A percentile compares a stretch with the other conserved stretches of the same genome.
Evolutionary conservation across 2,888 invertebrate species (phyloP).

Genomic region (Diaphora mendica): DNA sequence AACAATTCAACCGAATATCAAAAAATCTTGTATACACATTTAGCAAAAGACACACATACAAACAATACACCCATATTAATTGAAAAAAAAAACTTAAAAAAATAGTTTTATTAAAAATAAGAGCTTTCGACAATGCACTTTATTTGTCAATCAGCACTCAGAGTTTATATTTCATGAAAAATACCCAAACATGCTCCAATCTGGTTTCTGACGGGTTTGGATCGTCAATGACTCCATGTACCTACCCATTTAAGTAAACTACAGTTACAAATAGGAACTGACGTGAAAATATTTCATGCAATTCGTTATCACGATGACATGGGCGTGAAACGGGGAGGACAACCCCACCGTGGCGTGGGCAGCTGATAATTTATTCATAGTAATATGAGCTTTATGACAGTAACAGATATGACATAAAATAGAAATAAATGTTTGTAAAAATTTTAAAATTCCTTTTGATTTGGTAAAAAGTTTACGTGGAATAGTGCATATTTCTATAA

Average conservation of each 20-base stretch:
- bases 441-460: neutral
- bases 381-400: neutral
- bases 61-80: too few species aligned
- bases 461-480: too few species aligned
- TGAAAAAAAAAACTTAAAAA: too few species aligned
- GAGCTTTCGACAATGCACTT: too few species aligned
- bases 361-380: conserved; percentile 5
- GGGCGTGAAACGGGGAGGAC: neutral
- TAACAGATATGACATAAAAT: neutral
- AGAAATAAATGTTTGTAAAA: neutral
- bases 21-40: too few species aligned
- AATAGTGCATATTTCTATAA: too few species aligned
- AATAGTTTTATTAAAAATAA: neutral
- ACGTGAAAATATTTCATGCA: conserved; percentile 10
- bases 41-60: too few species aligned
- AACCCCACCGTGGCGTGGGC: neutral
- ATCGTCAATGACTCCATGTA: neutral
- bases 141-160: neutral
- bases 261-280: conserved; percentile 12
- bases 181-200: neutral
- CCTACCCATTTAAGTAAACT: conserved; percentile 1
- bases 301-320: conserved; percentile 4
- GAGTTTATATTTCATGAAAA: neutral
- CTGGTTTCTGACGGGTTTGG: neutral
- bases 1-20: too few species aligned